Base-by-base conservation (phyloP, 2,888 invertebrate genomes). In the Xestia ashworthii region DNA sequence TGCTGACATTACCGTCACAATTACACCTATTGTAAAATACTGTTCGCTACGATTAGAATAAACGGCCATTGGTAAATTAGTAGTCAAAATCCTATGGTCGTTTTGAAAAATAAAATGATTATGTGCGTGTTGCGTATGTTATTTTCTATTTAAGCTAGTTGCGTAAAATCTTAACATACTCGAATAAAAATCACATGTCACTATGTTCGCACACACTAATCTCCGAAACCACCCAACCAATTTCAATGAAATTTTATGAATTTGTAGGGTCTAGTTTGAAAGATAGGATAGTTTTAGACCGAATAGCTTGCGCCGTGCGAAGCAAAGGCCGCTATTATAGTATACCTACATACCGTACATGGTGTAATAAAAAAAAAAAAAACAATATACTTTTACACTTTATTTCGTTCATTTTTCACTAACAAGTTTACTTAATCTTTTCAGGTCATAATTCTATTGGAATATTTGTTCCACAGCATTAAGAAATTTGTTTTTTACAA, bases 401-500 rank as follows among this genome's bases (percentile, higher is more conserved):
- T 89, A 90, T 90, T 91, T 88, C 72, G 76, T 88, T 82, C 79
- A 86, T 90, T 88, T 82, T 88, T 86, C 84, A 87, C 86, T 89
- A 90, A 85, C 88, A 90, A 85, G 85, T 89, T 85, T 87, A 88
- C 84, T 82, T 86, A 88, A 78, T 82, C 76, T 86, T 73, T 71
- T 87, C 84, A 87, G 87, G 86, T 85, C 82, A 81, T 89, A 87
- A 86, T 88, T 89, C 84, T 89, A 90, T 88, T 91, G 90, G 90
- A 91, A 91, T 91, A 89, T 88, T 85, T 87, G 82, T 90, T 87
- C 89, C 89, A 89, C 89, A 88, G 88, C 87, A 86, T 88, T 81
- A 82, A 76, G 74, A 87, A 80, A 70, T 69, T 86, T 69, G 66
- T 82, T 80, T 78, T 82, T 78, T 82, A 78, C 69, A 83, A 87